Evolutionary conservation across 2,888 invertebrate species (phyloP).

Genomic region (Keiferia lycopersicella): DNA sequence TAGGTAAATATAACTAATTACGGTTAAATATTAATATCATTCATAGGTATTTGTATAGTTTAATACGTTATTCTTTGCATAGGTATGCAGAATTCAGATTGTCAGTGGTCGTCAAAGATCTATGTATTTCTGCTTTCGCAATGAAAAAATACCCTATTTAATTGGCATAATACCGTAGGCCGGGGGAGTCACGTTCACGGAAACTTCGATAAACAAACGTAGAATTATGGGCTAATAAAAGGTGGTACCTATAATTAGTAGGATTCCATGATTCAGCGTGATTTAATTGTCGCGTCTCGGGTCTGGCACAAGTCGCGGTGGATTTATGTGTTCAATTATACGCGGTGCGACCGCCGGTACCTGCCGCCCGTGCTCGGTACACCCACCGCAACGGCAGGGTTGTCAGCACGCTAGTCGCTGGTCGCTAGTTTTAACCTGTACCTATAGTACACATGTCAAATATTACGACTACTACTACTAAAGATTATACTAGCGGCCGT

Average conservation of each 20-base stretch:
- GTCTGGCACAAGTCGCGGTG: conserved; percentile 60
- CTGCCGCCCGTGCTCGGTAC: conserved; percentile 45
- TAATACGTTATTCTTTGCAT: no score
- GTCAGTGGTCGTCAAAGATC: no score
- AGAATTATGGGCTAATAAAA: conserved; percentile 34
- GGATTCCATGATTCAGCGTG: conserved; percentile 64
- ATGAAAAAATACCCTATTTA: not conserved
- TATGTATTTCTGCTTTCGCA: not conserved
- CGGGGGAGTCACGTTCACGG: not conserved
- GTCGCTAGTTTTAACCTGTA: no score
- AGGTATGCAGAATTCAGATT: no score
- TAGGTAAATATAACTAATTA: no score
- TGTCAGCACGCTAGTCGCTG: no score
- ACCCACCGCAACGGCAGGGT: not conserved
- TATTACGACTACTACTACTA: no score
- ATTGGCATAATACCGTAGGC: not conserved
- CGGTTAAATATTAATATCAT: no score
- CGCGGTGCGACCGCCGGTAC: conserved; percentile 55
- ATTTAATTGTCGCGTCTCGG: conserved; percentile 74
- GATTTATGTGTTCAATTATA: conserved; percentile 77
- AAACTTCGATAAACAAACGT: conserved; percentile 20
- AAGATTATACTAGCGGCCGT: no score
- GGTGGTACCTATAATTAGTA: conserved; percentile 62
- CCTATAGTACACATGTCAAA: no score
- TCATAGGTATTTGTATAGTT: no score